A percentile compares a stretch with the other conserved stretches of the same genome.
phyloP scores from a whole-genome alignment of 2,888 invertebrate species.

The Dicranocentrus wangi region DNA sequence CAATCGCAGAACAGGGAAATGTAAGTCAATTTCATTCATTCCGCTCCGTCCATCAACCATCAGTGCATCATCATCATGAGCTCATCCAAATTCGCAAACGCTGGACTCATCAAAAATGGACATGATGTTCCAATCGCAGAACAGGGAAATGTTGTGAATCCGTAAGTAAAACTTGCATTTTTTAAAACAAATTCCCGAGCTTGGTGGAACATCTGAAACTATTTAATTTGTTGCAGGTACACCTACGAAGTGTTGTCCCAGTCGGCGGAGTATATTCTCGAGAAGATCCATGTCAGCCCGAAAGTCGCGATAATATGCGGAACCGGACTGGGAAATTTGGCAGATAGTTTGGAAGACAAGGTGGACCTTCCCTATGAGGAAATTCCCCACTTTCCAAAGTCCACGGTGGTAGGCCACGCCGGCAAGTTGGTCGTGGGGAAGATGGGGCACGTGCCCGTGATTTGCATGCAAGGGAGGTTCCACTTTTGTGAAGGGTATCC shows the following conservation, averaged over 20 bases:
- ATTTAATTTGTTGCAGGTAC: slow-evolving; percentile 85
- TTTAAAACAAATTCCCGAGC: no score
- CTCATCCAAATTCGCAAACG: slow-evolving; percentile 65
- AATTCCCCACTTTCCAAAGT: slow-evolving; percentile 95
- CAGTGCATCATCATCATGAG: no score
- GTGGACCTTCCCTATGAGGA: slow-evolving; percentile 87
- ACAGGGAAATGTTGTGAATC: slow-evolving; percentile 38
- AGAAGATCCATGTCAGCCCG: slow-evolving; percentile 83
- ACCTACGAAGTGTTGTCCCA: slow-evolving; percentile 87
- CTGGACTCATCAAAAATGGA: slow-evolving; percentile 47
- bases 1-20: slow-evolving; percentile 37
- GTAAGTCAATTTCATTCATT: no score
- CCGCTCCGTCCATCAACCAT: no score
- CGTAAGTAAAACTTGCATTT: slow-evolving; percentile 33
- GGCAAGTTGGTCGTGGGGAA: slow-evolving; percentile 93
- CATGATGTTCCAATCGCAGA: slow-evolving; percentile 22
- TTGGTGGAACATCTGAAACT: no score
- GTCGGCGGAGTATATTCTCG: slow-evolving; percentile 84
- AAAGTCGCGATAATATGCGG: slow-evolving; percentile 96
- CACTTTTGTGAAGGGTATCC: slow-evolving; percentile 98
- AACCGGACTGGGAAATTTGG: slow-evolving; percentile 82
- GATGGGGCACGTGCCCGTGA: slow-evolving; percentile 85
- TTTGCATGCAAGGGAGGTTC: slow-evolving; percentile 98
- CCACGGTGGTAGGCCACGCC: slow-evolving; percentile 93
- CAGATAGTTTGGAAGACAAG: slow-evolving; percentile 76